Evolutionary conservation across 2,888 invertebrate genomes (phyloP).

Genomic region (Drosophila sordidula): DNA sequence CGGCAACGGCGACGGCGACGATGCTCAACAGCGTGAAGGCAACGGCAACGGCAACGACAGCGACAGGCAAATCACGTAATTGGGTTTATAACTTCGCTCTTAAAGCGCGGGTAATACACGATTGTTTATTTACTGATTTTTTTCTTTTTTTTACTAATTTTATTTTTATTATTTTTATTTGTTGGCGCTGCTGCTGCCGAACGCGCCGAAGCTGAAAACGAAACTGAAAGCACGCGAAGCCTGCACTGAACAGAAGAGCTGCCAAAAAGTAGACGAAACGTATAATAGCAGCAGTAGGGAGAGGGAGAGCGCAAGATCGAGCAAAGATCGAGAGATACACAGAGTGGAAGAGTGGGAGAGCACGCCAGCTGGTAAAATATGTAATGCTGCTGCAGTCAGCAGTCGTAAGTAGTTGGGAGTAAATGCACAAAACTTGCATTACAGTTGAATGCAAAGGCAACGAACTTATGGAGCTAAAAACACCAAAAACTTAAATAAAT

Average conservation of each 20-base stretch:
- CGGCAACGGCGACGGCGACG: constrained; percentile 4
- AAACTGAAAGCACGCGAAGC: constrained; percentile 77
- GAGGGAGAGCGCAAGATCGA: constrained; percentile 15
- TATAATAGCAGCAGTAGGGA: constrained; percentile 1
- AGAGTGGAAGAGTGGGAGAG: constrained; percentile 23
- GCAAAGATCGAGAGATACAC: neutral
- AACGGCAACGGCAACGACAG: constrained; percentile 18
- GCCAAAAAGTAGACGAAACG: constrained; percentile 46
- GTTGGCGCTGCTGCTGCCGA: constrained; percentile 45
- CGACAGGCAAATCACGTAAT: constrained; percentile 66
- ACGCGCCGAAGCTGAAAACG: constrained; percentile 76
- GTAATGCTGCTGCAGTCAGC: constrained; percentile 18
- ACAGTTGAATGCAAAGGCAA: constrained; percentile 44
- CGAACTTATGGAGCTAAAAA: constrained; percentile 36
- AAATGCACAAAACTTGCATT: constrained; percentile 27
- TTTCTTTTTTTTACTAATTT: constrained; percentile 11
- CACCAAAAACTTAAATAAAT: too few species aligned
- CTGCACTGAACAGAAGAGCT: constrained; percentile 51
- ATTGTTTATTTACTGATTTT: constrained; percentile 18
- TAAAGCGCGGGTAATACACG: constrained; percentile 35
- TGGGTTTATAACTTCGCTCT: constrained; percentile 54
- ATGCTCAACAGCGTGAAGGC: constrained; percentile 44
- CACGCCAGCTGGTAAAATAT: constrained; percentile 43
- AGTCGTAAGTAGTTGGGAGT: constrained; percentile 23
- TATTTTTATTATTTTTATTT: constrained; percentile 20